phyloP scores from a whole-genome alignment of 2,888 invertebrate genomes.

The Sycophila texana region DNA sequence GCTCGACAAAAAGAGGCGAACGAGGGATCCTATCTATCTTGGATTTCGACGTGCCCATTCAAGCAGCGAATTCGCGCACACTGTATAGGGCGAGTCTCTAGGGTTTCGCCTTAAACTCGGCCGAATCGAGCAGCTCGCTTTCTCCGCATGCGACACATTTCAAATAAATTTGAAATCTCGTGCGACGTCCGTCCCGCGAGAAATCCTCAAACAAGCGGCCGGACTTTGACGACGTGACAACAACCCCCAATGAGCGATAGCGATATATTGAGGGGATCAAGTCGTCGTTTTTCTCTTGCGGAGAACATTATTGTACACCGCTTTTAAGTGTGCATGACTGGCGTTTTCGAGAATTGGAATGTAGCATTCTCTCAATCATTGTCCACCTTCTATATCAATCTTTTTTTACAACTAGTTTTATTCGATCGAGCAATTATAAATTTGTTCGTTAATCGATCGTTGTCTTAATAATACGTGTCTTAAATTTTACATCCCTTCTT shows the following conservation, averaged over 20 bases:
- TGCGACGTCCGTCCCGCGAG: constrained; percentile 52
- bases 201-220: constrained; percentile 48
- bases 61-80: constrained; percentile 13
- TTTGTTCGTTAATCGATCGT: no score
- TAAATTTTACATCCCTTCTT: no score
- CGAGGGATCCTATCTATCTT: constrained; percentile 11
- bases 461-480: no score
- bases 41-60: constrained; percentile 21
- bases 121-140: constrained; percentile 6
- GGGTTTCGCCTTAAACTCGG: constrained; percentile 39
- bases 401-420: no score
- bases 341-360: no score
- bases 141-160: constrained; percentile 23
- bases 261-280: no score
- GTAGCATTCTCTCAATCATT: no score
- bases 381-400: no score
- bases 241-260: neutral
- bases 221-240: neutral
- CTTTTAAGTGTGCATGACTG: no score
- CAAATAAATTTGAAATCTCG: constrained; percentile 57
- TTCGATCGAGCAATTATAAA: no score
- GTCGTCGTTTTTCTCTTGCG: no score
- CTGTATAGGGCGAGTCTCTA: constrained; percentile 1
- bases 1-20: constrained; percentile 18
- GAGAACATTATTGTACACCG: no score